These are phyloP conservation scores for Tiphia femorata DNA, from an alignment of 2,888 invertebrate genomes.

Conservation along the genomic window DNA sequence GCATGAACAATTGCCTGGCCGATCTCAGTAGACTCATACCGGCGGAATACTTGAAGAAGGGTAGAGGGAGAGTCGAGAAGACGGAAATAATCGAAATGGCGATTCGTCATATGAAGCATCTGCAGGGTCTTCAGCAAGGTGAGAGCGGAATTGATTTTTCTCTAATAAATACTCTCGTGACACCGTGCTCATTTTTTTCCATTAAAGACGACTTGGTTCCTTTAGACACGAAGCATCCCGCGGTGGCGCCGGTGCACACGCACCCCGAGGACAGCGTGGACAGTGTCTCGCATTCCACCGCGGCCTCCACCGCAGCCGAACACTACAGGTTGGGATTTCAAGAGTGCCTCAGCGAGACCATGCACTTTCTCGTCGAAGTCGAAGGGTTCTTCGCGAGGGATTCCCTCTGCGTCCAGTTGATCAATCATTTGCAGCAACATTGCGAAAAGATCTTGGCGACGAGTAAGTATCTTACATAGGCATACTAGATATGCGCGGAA, in stretches of 20 bases:
- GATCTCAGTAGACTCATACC: conserved; percentile 94
- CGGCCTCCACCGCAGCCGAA: conserved; percentile 64
- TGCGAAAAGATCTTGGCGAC: conserved; percentile 75
- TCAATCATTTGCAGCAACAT: conserved; percentile 87
- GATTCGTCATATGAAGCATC: conserved; percentile 91
- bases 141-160: conserved; percentile 5
- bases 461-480: conserved; percentile 56
- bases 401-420: conserved; percentile 83
- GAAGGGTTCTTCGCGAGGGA: conserved; percentile 86
- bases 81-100: conserved; percentile 99
- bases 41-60: conserved; percentile 93
- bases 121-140: conserved; percentile 77
- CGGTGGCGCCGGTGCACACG: conserved; percentile 55
- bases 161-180: not conserved
- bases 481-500: too few relatives aligned
- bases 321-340: conserved; percentile 88
- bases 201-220: too few relatives aligned
- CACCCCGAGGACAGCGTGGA: conserved; percentile 65
- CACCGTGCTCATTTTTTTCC: too few relatives aligned
- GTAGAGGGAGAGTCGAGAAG: conserved; percentile 95
- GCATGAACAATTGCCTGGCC: conserved; percentile 97
- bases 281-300: conserved; percentile 59
- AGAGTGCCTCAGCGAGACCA: conserved; percentile 90
- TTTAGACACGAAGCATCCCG: conserved; percentile 56
- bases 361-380: conserved; percentile 89